Evolutionary conservation across 2,888 invertebrate species (phyloP).

Genomic region (Rugalucina vietnamica): DNA sequence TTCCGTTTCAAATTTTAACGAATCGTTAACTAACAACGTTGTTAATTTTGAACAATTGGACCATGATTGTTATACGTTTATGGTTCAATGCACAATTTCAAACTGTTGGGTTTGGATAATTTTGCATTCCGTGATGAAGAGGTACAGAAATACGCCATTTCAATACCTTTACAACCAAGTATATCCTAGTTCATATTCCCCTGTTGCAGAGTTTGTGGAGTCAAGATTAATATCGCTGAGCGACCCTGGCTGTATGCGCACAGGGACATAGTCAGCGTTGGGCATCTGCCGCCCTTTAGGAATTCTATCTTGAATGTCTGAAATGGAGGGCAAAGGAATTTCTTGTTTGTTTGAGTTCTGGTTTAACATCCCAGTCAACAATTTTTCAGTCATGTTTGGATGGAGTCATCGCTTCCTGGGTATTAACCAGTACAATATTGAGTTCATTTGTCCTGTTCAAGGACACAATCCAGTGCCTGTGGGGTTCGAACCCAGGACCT

Average conservation of each 20-base stretch:
- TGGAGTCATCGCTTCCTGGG: no score
- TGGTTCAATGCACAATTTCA: background rate
- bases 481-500: no score
- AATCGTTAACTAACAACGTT: no score
- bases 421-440: no score
- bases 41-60: no score
- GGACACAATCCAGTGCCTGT: no score
- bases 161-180: conserved; percentile 35
- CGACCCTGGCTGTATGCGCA: background rate
- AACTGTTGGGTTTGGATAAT: conserved; percentile 7
- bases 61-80: no score
- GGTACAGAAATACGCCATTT: conserved; percentile 9
- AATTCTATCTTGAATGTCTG: background rate
- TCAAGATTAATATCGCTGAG: background rate
- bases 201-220: background rate
- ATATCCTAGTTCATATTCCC: conserved; percentile 23
- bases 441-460: no score
- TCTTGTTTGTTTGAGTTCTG: no score
- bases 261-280: background rate
- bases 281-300: background rate
- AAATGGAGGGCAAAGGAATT: conserved; percentile 7
- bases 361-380: no score
- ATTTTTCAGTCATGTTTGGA: no score
- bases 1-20: no score
- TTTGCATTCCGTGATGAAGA: conserved; percentile 15